These are phyloP conservation scores for Porites rus DNA, from an alignment of 92 coral and sea anemone genomes.

Conservation along the genomic window DNA sequence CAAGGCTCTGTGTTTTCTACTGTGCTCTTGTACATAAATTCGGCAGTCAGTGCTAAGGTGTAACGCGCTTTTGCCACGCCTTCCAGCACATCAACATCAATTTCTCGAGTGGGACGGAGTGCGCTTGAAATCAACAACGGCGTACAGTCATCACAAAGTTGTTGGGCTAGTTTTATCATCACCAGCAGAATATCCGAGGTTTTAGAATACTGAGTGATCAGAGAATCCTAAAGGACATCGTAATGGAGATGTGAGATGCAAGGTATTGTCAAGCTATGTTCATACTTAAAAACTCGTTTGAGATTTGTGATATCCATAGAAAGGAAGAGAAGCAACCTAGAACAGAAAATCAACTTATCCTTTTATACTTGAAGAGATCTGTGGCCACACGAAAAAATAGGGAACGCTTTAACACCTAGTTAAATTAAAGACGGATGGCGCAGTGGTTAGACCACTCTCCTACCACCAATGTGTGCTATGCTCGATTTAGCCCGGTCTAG, in stretches of 20 bases:
- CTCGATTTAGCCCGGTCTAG: no score
- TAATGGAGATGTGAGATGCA: no score
- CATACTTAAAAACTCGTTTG: no score
- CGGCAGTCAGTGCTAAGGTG: slow-evolving; percentile 62
- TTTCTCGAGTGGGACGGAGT: slow-evolving; percentile 7
- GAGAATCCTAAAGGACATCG: slow-evolving; percentile 44
- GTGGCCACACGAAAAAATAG: no score
- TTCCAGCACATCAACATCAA: slow-evolving; percentile 68
- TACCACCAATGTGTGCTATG: no score
- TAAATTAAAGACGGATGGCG: no score
- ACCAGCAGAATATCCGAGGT: slow-evolving; percentile 46
- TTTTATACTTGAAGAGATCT: no score
- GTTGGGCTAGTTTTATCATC: slow-evolving; percentile 60
- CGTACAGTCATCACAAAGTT: slow-evolving; percentile 40
- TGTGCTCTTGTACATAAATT: slow-evolving; percentile 58
- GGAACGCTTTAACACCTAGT: no score
- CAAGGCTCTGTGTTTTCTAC: slow-evolving; percentile 34
- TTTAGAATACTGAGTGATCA: slow-evolving; percentile 52
- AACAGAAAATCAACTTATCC: no score
- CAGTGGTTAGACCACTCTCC: no score
- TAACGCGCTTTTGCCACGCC: slow-evolving; percentile 74
- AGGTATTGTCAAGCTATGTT: no score
- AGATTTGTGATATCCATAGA: neutral
- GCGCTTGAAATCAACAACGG: slow-evolving; percentile 14
- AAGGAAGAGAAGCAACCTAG: no score